A percentile compares a stretch with the other conserved stretches of the same genome.
phyloP scores from a whole-genome alignment of 2,888 invertebrate genomes.

The Erebia palarica region DNA sequence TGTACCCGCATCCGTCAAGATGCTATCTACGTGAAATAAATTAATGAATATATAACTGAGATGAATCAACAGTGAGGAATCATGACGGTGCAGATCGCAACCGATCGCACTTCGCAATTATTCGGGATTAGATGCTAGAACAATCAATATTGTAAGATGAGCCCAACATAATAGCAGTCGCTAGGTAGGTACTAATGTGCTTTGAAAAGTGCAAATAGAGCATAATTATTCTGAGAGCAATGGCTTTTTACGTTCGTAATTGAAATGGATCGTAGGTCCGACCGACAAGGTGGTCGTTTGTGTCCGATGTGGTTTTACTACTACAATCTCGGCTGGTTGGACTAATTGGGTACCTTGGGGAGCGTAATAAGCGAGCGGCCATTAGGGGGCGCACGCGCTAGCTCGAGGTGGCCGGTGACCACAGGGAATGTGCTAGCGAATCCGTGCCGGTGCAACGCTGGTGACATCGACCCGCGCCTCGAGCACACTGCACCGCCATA shows the following conservation, averaged over 20 bases:
- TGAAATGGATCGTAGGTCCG: constrained; percentile 24
- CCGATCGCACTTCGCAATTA: constrained; percentile 56
- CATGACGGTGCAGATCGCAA: constrained; percentile 59
- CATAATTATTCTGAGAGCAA: constrained; percentile 26
- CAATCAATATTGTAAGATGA: constrained; percentile 42
- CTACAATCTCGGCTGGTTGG: constrained; percentile 49
- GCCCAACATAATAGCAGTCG: constrained; percentile 44
- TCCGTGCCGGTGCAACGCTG: constrained; percentile 36
- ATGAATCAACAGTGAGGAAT: constrained; percentile 60
- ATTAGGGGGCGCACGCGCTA: constrained; percentile 58
- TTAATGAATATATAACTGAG: constrained; percentile 73
- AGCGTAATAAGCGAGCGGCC: constrained; percentile 52
- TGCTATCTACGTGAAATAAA: constrained; percentile 72
- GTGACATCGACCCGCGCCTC: constrained; percentile 32
- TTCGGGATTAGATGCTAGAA: constrained; percentile 51
- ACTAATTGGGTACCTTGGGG: constrained; percentile 69
- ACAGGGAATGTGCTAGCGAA: constrained; percentile 26
- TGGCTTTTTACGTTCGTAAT: constrained; percentile 26
- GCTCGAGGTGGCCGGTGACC: constrained; percentile 41
- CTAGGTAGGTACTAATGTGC: constrained; percentile 13
- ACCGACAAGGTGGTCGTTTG: constrained; percentile 45
- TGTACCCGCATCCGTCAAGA: constrained; percentile 75
- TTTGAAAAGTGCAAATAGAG: constrained; percentile 32
- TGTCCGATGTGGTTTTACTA: constrained; percentile 41
- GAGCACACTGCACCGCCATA: not conserved